Evolutionary conservation across 2,888 invertebrate genomes (phyloP).

Genomic region (Agrotis exclamationis): DNA sequence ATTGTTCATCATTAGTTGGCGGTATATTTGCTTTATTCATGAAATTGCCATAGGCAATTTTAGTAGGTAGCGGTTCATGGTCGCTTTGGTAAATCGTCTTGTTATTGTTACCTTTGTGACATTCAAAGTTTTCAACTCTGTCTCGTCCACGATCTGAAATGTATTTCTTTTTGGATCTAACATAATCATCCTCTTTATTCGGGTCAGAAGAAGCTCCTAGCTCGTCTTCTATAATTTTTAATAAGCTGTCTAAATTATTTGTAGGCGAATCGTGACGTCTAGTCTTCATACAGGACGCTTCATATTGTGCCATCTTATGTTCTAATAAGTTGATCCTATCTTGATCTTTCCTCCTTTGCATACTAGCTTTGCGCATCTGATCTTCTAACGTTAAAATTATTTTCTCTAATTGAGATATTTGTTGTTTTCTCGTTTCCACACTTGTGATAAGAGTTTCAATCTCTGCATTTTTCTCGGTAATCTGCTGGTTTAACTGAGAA

Average conservation of each 20-base stretch:
- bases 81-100: conserved; percentile 56
- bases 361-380: conserved; percentile 74
- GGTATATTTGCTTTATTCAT: conserved; percentile 72
- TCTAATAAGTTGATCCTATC: conserved; percentile 77
- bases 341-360: conserved; percentile 77
- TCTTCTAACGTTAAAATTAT: conserved; percentile 84
- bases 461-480: conserved; percentile 81
- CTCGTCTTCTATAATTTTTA: conserved; percentile 86
- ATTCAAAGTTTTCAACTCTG: conserved; percentile 61
- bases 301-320: conserved; percentile 75
- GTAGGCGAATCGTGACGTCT: conserved; percentile 71
- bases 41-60: conserved; percentile 74
- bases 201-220: conserved; percentile 74
- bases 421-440: conserved; percentile 77
- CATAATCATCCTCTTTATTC: conserved; percentile 59
- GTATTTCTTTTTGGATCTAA: conserved; percentile 59
- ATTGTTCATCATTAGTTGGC: conserved; percentile 68
- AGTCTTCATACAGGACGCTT: conserved; percentile 69
- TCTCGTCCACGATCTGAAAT: conserved; percentile 61
- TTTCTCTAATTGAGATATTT: conserved; percentile 82
- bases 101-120: conserved; percentile 60
- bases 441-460: conserved; percentile 77
- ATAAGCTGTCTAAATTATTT: conserved; percentile 82
- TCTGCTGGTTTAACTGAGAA: conserved; percentile 77
- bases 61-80: conserved; percentile 71